Conservation (phyloP, 2,888 invertebrate species). For the Mayetiola destructor region DNA sequence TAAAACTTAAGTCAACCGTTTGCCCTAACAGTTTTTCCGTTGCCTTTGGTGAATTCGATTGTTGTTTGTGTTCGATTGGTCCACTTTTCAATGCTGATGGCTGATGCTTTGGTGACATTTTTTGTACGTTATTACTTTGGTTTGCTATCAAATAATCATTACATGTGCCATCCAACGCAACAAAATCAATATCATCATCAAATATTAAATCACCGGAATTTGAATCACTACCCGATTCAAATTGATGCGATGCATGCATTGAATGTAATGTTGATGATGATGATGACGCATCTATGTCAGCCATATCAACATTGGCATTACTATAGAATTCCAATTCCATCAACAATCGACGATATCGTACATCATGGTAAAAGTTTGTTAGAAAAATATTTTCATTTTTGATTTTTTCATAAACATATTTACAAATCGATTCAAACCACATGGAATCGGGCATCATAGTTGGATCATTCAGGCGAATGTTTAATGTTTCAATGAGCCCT, state of each 20-base stretch:
- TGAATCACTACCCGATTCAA: constrained; percentile 19
- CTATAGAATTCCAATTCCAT: constrained; percentile 21
- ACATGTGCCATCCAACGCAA: constrained; percentile 6
- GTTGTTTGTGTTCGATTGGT: not conserved
- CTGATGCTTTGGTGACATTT: constrained; percentile 10
- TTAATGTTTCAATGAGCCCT: constrained; percentile 21
- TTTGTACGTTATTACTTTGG: not conserved
- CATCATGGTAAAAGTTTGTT: constrained; percentile 22
- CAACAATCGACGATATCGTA: constrained; percentile 21
- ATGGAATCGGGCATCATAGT: constrained; percentile 18
- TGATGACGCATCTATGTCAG: constrained; percentile 8
- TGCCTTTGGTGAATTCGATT: not conserved
- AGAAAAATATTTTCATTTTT: constrained; percentile 23
- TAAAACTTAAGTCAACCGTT: not conserved
- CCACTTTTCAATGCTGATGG: too few relatives aligned
- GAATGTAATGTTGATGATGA: too few relatives aligned
- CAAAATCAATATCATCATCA: constrained; percentile 18
- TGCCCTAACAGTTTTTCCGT: not conserved
- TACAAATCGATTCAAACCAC: constrained; percentile 23
- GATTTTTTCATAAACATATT: constrained; percentile 22
- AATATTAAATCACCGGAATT: constrained; percentile 21
- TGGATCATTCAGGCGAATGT: constrained; percentile 20
- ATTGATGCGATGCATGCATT: not conserved
- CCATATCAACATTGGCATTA: constrained; percentile 15
- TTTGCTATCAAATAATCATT: not conserved